A percentile compares a stretch with the other conserved stretches of the same genome.
These are phyloP conservation scores for Pachyuromys duprasi DNA, from an alignment of 2,797 vertebrate species.

Conservation along the genomic window DNA sequence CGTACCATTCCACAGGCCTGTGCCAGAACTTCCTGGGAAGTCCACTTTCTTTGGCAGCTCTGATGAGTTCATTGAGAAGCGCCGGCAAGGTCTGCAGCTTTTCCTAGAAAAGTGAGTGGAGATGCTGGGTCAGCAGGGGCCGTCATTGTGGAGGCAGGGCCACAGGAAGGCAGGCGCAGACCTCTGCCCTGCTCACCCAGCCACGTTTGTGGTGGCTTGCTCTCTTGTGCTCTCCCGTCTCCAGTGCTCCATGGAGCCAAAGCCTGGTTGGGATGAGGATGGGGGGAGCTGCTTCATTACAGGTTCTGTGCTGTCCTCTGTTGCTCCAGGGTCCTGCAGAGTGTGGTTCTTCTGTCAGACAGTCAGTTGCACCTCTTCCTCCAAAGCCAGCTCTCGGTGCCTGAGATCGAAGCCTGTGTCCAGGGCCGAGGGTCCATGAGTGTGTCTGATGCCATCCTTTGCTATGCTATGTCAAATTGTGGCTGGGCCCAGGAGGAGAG, in stretches of 20 bases:
- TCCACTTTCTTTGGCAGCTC: conserved; percentile 92
- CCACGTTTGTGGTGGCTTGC: not conserved
- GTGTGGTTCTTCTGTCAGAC: conserved; percentile 97
- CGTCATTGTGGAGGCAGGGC: fast-evolving
- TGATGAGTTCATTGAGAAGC: conserved; percentile 95
- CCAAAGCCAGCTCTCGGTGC: conserved; percentile 95
- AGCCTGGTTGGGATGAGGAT: not conserved
- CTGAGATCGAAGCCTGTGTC: conserved; percentile 95
- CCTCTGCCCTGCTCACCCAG: not conserved
- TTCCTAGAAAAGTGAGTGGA: conserved; percentile 94
- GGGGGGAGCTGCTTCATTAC: not conserved
- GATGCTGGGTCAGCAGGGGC: not conserved
- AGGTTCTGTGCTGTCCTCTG: not conserved
- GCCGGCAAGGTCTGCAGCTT: conserved; percentile 94
- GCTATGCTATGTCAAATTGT: conserved; percentile 94
- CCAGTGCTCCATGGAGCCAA: not conserved
- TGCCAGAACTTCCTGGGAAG: conserved; percentile 96
- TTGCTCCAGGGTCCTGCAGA: conserved; percentile 92
- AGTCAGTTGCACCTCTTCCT: conserved; percentile 98
- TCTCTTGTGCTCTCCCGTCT: not conserved
- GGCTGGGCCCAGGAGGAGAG: conserved; percentile 92
- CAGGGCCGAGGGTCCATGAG: conserved; percentile 93
- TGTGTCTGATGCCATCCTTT: conserved; percentile 95
- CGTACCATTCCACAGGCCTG: conserved; percentile 88
- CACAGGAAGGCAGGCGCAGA: no score